A percentile compares a stretch with the other conserved stretches of the same genome.
These are phyloP conservation scores for Heliconius nattereri DNA, from an alignment of 1,140 invertebrate genomes.

Conservation along the genomic window DNA sequence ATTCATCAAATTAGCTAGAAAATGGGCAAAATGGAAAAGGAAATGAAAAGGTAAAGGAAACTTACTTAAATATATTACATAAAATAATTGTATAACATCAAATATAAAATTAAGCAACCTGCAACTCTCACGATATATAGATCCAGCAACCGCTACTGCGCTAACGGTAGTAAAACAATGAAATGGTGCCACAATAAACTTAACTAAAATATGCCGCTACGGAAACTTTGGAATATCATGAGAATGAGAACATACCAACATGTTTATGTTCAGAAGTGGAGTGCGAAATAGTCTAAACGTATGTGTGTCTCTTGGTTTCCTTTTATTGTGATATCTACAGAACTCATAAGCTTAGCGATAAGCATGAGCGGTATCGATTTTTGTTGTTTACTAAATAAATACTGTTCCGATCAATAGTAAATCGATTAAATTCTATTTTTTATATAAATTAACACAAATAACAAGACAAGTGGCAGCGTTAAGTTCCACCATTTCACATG, in stretches of 20 bases:
- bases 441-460: no score
- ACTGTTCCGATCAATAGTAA: no score
- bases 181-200: slow-evolving; percentile 29
- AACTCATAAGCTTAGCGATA: slow-evolving; percentile 14
- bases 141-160: background rate
- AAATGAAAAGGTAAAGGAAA: no score
- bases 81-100: no score
- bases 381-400: no score
- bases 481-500: no score
- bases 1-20: no score
- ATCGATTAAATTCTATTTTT: no score
- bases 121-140: background rate
- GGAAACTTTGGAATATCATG: slow-evolving; percentile 47
- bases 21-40: no score
- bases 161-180: slow-evolving; percentile 13
- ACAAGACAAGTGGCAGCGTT: no score
- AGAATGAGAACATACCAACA: slow-evolving; percentile 41
- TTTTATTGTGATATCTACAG: slow-evolving; percentile 39
- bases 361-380: no score
- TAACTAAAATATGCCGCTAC: slow-evolving; percentile 29
- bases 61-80: background rate
- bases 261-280: slow-evolving; percentile 45
- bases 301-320: slow-evolving; percentile 44
- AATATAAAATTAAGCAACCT: no score
- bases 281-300: slow-evolving; percentile 47